Base-by-base conservation (phyloP, 64 coral and sea anemone genomes). In the Montipora capricornis region DNA sequence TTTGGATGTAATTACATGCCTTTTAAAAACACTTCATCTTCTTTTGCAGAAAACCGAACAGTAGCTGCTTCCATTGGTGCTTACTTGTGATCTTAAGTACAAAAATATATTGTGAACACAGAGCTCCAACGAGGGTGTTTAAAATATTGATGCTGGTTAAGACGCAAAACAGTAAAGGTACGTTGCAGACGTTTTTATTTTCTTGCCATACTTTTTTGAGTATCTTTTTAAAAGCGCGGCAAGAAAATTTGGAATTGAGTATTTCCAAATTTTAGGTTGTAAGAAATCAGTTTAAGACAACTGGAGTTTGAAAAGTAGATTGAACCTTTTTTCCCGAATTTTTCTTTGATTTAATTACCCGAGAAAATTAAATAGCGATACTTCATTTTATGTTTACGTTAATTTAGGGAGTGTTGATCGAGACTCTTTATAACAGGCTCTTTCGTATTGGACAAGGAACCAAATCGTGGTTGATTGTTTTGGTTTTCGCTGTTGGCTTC, bases 341-440 rank as follows among this genome's bases (percentile, higher is more conserved):
- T 66, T 78, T 8, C 1, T 5, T 50, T 50, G 44, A 71, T 68
- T 86, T 86, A 86, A 86, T 86, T 73, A 86, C 66, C 44, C 8
- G 62, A 24, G 45, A 71, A 86, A 70, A 86, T 86, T 73, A 71
- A 86, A 86, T 86, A 50, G 66, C 12, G 82, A 86, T 86, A 49
- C 82, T 71, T 48, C 82, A 86, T 49, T 86, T 73, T 86, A 29
- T 22, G 82, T 71, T 78, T 71, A 64, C 19, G n/a, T 70, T 66
- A 86, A 71, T 86, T 44, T n/a, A 71, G 64, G 61, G 8, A 22
- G 45, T 86, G 45, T 86, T 73, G 82, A 86, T 86, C 70, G 68
- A 15, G 46, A 20, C 20, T 86, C 47, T 68, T 71, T 71, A 70
- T 73, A 50, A 49, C 2, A 50, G 45, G 9, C 37, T 44, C 7